Conservation (phyloP, 35 echinoderm and acorn worm genomes). For the Anneissia japonica region DNA sequence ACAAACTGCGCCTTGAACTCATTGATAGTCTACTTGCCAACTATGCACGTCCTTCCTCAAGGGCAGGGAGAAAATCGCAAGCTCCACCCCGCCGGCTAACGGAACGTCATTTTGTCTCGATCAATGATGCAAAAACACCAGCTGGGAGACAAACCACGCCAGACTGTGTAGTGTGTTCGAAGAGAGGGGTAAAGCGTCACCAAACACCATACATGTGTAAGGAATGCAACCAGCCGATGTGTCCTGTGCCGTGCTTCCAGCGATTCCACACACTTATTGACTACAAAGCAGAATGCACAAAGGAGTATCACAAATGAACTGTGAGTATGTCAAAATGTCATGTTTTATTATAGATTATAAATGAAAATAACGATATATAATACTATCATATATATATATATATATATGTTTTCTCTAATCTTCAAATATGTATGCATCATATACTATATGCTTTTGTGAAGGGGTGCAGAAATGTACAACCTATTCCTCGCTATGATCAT, state of each 20-base stretch:
- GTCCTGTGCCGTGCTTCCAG: not conserved
- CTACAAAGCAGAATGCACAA: not conserved
- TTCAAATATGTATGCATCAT: too few relatives aligned
- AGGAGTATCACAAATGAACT: not conserved
- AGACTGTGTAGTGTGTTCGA: conserved; percentile 18
- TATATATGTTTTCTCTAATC: too few relatives aligned
- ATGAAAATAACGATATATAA: too few relatives aligned
- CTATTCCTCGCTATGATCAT: too few relatives aligned
- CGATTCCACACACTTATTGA: not conserved
- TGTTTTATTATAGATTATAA: too few relatives aligned
- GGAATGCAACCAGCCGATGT: not conserved
- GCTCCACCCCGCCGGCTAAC: conserved; percentile 1
- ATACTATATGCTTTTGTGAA: too few relatives aligned
- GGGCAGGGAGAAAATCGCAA: not conserved
- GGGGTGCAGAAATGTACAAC: too few relatives aligned
- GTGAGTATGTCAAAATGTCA: too few relatives aligned
- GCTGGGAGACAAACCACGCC: not conserved
- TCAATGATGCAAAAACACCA: not conserved
- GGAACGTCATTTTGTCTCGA: not conserved
- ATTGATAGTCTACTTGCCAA: not conserved
- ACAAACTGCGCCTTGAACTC: not conserved
- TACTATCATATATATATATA: too few relatives aligned
- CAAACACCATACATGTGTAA: not conserved
- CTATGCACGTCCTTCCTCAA: not conserved
- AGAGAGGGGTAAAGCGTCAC: not conserved